These are phyloP conservation scores for Drosophila ficusphila DNA, from an alignment of 1,140 invertebrate species.

Conservation along the genomic window DNA sequence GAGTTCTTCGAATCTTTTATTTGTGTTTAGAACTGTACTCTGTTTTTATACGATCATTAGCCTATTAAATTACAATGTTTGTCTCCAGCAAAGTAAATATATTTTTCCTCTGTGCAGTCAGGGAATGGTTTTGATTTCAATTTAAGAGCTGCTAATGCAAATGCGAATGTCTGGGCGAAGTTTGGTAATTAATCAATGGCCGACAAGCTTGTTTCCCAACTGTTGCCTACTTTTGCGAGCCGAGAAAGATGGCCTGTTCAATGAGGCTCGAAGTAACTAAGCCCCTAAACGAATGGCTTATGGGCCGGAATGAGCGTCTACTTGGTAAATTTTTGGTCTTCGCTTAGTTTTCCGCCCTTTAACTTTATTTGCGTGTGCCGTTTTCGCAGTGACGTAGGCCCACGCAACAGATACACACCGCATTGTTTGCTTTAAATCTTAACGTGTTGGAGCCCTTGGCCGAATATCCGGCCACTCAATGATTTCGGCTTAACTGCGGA, in stretches of 20 bases:
- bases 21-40: no score
- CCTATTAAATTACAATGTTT: no score
- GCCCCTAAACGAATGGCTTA: conserved; percentile 33
- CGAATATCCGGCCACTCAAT: conserved; percentile 18
- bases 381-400: conserved; percentile 50
- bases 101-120: background rate
- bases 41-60: no score
- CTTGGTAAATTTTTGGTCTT: conserved; percentile 53
- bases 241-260: conserved; percentile 24
- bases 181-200: conserved; percentile 47
- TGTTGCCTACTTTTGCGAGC: conserved; percentile 44
- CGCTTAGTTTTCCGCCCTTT: background rate
- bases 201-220: conserved; percentile 14
- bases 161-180: conserved; percentile 50
- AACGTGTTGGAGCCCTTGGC: conserved; percentile 2
- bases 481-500: conserved; percentile 32
- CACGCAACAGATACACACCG: conserved; percentile 28
- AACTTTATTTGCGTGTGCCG: conserved; percentile 24
- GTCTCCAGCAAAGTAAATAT: no score
- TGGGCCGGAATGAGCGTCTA: conserved; percentile 49
- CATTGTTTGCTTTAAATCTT: conserved; percentile 36
- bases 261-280: conserved; percentile 17
- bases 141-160: conserved; percentile 38
- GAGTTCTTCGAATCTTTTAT: no score
- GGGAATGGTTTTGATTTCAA: conserved; percentile 56